A percentile compares a stretch with the other conserved stretches of the same genome.
Evolutionary conservation across 2,888 invertebrate species (phyloP).

Genomic region (Melieria picta): DNA sequence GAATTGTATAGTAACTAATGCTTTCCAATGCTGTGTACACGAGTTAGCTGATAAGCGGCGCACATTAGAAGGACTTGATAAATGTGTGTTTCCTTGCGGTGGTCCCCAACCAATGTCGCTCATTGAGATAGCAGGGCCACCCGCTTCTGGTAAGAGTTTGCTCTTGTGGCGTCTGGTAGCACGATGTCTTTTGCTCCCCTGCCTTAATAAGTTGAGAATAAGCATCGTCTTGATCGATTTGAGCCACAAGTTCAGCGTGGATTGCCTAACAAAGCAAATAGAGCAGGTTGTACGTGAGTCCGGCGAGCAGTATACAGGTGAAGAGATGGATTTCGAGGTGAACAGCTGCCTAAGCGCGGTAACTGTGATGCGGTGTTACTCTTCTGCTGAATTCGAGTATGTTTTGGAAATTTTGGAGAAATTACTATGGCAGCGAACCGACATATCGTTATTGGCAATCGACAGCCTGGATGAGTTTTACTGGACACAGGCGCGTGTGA

Average conservation of each 20-base stretch:
- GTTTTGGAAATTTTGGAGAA: constrained; percentile 56
- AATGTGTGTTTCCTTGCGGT: constrained; percentile 45
- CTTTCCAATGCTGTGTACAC: constrained; percentile 22
- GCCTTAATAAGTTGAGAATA: constrained; percentile 56
- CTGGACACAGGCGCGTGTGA: constrained; percentile 58
- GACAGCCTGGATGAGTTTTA: constrained; percentile 69
- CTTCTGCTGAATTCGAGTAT: constrained; percentile 49
- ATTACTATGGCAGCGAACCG: constrained; percentile 62
- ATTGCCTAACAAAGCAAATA: constrained; percentile 61
- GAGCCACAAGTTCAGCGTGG: constrained; percentile 66
- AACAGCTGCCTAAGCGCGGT: constrained; percentile 45
- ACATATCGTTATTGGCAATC: constrained; percentile 66
- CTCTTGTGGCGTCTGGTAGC: constrained; percentile 67
- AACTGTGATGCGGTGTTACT: constrained; percentile 47
- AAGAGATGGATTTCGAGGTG: constrained; percentile 32
- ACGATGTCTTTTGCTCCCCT: constrained; percentile 65
- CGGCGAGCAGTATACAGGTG: constrained; percentile 32
- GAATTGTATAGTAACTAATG: constrained; percentile 17
- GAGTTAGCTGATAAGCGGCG: constrained; percentile 40
- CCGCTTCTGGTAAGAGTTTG: constrained; percentile 67
- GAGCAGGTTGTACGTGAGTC: constrained; percentile 50
- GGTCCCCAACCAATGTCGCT: constrained; percentile 63
- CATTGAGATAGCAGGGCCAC: constrained; percentile 67
- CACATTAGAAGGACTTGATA: constrained; percentile 37
- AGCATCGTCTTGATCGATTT: constrained; percentile 67